phyloP scores from a whole-genome alignment of 2,113 vertebrate species.

The Aegithalos caudatus region DNA sequence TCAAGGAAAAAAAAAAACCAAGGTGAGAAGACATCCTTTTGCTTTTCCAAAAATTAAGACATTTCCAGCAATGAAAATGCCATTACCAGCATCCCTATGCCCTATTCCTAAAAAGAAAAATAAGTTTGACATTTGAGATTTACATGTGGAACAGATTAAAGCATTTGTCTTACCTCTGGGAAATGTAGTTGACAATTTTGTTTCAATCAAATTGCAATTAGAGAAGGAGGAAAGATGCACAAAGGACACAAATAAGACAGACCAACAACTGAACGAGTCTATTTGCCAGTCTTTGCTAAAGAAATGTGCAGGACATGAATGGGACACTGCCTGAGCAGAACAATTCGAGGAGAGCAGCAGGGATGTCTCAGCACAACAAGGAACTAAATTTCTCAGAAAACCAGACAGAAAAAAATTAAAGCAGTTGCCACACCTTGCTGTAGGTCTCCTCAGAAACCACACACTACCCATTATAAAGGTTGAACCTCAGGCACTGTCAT shows the following conservation, averaged over 20 bases:
- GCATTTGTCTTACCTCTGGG: not conserved
- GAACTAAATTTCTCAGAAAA: not conserved
- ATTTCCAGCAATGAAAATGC: not conserved
- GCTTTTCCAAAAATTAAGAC: not conserved
- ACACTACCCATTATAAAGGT: not conserved
- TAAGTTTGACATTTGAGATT: not conserved
- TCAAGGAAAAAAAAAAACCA: not conserved
- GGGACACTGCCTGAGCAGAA: not conserved
- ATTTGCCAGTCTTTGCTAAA: not conserved
- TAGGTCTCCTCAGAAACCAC: not conserved
- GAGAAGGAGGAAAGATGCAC: not conserved
- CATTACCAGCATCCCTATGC: not conserved
- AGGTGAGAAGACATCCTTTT: not conserved
- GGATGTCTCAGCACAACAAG: not conserved
- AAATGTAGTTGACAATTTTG: not conserved
- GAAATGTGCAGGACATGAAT: not conserved
- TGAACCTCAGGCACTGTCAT: not conserved
- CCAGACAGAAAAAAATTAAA: not conserved
- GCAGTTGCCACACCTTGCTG: not conserved
- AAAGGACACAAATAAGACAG: not conserved
- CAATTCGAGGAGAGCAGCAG: fast-evolving
- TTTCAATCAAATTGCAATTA: not conserved
- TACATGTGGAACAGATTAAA: not conserved
- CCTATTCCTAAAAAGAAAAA: not conserved
- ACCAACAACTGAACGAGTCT: not conserved